Evolutionary conservation across 64 coral and sea anemone species (phyloP).

Genomic region (Cladopsammia gracilis): DNA sequence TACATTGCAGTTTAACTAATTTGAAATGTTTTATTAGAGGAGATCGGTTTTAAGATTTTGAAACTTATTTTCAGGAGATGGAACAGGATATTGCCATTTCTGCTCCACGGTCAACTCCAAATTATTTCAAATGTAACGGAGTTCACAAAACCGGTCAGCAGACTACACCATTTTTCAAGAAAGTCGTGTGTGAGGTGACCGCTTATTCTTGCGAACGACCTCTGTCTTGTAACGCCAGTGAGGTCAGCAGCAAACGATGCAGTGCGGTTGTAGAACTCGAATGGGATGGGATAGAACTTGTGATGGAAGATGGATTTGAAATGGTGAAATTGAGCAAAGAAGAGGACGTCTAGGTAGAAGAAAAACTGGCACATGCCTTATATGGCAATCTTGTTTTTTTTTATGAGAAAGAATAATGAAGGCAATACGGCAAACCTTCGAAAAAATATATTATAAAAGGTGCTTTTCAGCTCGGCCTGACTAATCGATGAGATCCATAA

Average conservation of each 20-base stretch:
- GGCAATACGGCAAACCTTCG: no score
- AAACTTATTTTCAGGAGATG: neutral
- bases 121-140: neutral
- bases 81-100: neutral
- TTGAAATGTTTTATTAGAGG: no score
- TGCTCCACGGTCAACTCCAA: neutral
- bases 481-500: no score
- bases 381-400: no score
- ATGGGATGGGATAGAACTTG: slow-evolving; percentile 72
- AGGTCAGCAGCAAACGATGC: slow-evolving; percentile 33
- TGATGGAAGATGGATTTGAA: slow-evolving; percentile 43
- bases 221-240: neutral
- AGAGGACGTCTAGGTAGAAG: slow-evolving; percentile 27
- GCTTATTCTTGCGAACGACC: slow-evolving; percentile 15
- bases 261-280: slow-evolving; percentile 53
- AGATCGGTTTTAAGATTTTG: no score
- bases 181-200: neutral
- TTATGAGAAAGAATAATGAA: no score
- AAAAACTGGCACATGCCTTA: neutral
- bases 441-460: no score
- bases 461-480: no score
- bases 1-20: no score
- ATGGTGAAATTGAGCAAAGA: slow-evolving; percentile 59
- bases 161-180: neutral
- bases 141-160: neutral